Percentiles rank a stretch among this genome's conserved stretches.
These are phyloP conservation scores for Cyanocitta stelleri DNA, from an alignment of 2,113 vertebrate species.

Conservation along the genomic window DNA sequence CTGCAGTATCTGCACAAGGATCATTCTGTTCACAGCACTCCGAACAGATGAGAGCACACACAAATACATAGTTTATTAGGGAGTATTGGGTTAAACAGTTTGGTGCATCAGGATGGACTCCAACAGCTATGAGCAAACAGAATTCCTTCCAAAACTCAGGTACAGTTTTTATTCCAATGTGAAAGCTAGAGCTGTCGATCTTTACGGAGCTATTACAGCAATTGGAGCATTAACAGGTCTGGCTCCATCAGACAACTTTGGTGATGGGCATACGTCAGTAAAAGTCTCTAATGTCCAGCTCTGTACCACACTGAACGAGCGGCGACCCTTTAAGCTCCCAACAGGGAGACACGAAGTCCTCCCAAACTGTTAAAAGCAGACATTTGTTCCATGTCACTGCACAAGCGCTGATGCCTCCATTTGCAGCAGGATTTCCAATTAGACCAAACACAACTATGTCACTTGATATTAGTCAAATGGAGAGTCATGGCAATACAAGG, in stretches of 20 bases:
- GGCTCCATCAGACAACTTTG: neutral
- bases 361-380: neutral
- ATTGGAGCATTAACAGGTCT: neutral
- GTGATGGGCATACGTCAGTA: neutral
- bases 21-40: neutral
- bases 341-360: neutral
- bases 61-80: neutral
- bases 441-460: neutral
- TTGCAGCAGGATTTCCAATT: neutral
- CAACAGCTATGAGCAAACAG: neutral
- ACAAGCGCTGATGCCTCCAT: neutral
- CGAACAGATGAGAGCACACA: neutral
- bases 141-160: neutral
- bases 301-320: neutral
- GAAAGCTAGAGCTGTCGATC: neutral
- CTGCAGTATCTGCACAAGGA: neutral
- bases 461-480: neutral
- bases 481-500: neutral
- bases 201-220: neutral
- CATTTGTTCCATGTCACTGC: neutral
- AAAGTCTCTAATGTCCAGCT: neutral
- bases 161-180: neutral
- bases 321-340: neutral
- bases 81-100: neutral
- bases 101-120: neutral